A percentile compares a stretch with the other conserved stretches of the same genome.
Conservation (phyloP, 2,113 vertebrate genomes). For the Zeus faber region DNA sequence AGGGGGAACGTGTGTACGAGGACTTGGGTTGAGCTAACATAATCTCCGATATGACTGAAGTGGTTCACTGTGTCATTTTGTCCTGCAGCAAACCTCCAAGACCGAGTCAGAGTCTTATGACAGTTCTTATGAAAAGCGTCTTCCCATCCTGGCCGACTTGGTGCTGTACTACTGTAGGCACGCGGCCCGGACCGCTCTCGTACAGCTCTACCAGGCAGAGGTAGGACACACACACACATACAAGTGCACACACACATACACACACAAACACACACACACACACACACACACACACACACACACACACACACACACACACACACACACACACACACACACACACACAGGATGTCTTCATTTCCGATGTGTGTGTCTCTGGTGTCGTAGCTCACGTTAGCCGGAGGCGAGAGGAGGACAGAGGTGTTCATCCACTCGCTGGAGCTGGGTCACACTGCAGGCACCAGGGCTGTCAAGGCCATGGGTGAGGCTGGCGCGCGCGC, state of each 20-base stretch:
- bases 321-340: neutral
- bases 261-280: neutral
- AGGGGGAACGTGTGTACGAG: no score
- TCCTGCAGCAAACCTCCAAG: constrained; percentile 79
- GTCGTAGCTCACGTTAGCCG: constrained; percentile 84
- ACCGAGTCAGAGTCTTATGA: constrained; percentile 69
- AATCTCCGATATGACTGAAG: neutral
- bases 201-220: constrained; percentile 95
- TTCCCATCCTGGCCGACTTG: constrained; percentile 93
- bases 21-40: no score
- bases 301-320: neutral
- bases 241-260: constrained; percentile 9
- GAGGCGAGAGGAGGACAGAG: constrained; percentile 85
- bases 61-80: neutral
- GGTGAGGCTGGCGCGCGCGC: constrained; percentile 68
- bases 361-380: constrained; percentile 12
- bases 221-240: constrained; percentile 59
- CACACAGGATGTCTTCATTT: no score
- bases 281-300: neutral
- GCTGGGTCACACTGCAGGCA: constrained; percentile 89
- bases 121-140: constrained; percentile 65
- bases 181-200: constrained; percentile 78
- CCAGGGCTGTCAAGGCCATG: constrained; percentile 90
- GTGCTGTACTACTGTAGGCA: constrained; percentile 94
- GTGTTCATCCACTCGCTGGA: constrained; percentile 95